phyloP scores from a whole-genome alignment of 2,888 invertebrate genomes.

The Diachrysia chrysitis region DNA sequence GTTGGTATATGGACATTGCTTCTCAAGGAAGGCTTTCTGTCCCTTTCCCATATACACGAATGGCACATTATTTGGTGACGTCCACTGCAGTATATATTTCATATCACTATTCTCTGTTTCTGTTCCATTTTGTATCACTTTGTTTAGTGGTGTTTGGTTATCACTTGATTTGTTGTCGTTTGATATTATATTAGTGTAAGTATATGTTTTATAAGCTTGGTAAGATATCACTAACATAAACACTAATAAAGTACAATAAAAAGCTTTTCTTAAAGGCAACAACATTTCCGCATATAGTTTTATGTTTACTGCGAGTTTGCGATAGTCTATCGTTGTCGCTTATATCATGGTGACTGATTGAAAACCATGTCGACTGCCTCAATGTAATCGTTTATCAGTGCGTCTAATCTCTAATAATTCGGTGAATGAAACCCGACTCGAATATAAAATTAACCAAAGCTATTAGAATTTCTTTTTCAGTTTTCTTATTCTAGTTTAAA shows the following conservation, averaged over 20 bases:
- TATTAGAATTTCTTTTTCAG: too few species aligned
- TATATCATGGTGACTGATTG: slow-evolving; percentile 27
- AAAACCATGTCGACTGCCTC: slow-evolving; percentile 6
- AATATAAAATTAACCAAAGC: too few species aligned
- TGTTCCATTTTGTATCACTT: slow-evolving; percentile 15
- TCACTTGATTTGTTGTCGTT: slow-evolving; percentile 10
- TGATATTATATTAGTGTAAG: background rate
- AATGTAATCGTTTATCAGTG: slow-evolving; percentile 40
- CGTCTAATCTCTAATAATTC: slow-evolving; percentile 28
- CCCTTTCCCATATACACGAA: slow-evolving; percentile 68
- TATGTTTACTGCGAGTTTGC: background rate
- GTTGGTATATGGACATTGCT: slow-evolving; percentile 72
- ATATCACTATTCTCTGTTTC: slow-evolving; percentile 23
- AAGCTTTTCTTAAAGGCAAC: slow-evolving; percentile 14
- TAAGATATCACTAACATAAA: slow-evolving; percentile 26
- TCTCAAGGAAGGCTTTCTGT: slow-evolving; percentile 63
- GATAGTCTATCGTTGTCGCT: background rate
- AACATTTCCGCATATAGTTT: slow-evolving; percentile 21
- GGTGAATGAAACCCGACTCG: too few species aligned
- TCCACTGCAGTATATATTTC: slow-evolving; percentile 74
- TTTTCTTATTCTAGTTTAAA: too few species aligned
- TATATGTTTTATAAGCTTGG: slow-evolving; percentile 6
- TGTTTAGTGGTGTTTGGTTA: slow-evolving; percentile 11
- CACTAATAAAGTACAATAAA: slow-evolving; percentile 9
- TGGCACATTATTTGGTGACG: slow-evolving; percentile 61